Evolutionary conservation across 1,140 invertebrate species (phyloP).

Genomic region (Calycopis cecrops): DNA sequence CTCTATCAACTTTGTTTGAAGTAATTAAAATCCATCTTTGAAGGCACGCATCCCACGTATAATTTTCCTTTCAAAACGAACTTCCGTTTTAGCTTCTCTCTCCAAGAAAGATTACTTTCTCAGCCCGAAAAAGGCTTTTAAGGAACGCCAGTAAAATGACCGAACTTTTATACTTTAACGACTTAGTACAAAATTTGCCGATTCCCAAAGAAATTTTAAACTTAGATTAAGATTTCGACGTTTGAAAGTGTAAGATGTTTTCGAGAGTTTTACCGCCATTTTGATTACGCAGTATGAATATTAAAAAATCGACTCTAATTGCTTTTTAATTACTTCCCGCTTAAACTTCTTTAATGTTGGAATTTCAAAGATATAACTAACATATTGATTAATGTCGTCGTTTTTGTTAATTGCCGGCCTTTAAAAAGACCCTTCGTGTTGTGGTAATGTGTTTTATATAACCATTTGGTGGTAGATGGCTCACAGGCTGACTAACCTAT

Average conservation of each 20-base stretch:
- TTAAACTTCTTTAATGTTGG: neutral
- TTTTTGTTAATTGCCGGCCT: too few relatives aligned
- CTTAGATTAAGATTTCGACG: conserved; percentile 73
- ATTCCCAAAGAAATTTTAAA: conserved; percentile 73
- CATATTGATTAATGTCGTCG: too few relatives aligned
- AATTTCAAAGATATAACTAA: conserved; percentile 13
- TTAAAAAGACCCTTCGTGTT: too few relatives aligned
- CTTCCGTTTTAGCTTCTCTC: conserved; percentile 72
- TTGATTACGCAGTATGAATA: conserved; percentile 61
- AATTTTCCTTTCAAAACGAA: conserved; percentile 74
- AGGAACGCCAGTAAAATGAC: conserved; percentile 72
- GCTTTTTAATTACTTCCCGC: conserved; percentile 65
- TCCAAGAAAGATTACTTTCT: conserved; percentile 74
- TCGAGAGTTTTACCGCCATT: conserved; percentile 51
- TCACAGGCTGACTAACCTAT: too few relatives aligned
- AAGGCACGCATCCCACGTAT: conserved; percentile 62
- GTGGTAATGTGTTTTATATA: too few relatives aligned
- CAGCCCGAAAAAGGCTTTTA: conserved; percentile 73
- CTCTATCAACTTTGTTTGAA: conserved; percentile 66
- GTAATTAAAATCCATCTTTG: conserved; percentile 72
- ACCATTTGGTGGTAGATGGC: too few relatives aligned
- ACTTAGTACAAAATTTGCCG: conserved; percentile 74
- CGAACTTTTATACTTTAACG: conserved; percentile 75
- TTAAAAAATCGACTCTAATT: conserved; percentile 63
- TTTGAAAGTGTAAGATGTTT: conserved; percentile 66